Conservation (phyloP, 2,888 invertebrate genomes). For the Pinctada fucata region DNA sequence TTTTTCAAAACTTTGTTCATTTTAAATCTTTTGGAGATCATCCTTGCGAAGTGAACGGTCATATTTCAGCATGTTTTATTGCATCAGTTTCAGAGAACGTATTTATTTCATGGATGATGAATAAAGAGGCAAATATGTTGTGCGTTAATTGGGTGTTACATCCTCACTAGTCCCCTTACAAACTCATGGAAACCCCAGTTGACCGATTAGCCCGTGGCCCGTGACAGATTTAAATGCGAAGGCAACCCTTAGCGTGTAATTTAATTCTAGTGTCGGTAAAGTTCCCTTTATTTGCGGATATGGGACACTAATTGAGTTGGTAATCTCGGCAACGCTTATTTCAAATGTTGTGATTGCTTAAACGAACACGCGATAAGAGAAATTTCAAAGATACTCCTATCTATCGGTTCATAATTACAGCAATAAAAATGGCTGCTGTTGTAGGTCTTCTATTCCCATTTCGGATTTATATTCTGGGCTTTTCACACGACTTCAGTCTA, state of each 20-base stretch:
- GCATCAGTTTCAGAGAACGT: neutral
- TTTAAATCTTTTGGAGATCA: too few species aligned
- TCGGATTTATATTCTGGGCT: too few species aligned
- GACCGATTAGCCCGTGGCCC: slow-evolving; percentile 1
- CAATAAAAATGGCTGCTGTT: neutral
- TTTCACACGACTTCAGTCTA: too few species aligned
- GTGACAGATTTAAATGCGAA: slow-evolving; percentile 13
- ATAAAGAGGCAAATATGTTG: neutral
- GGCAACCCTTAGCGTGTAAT: neutral
- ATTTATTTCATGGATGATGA: slow-evolving; percentile 3
- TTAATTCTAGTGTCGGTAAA: slow-evolving; percentile 10
- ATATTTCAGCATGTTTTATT: too few species aligned
- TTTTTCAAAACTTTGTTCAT: too few species aligned
- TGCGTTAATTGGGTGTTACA: slow-evolving; percentile 4
- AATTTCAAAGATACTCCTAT: neutral
- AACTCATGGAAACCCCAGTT: neutral
- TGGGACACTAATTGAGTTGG: slow-evolving; percentile 6
- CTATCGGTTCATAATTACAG: neutral
- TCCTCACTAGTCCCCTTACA: neutral
- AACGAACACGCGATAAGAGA: slow-evolving; percentile 8
- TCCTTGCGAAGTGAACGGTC: too few species aligned
- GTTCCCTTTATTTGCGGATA: slow-evolving; percentile 12
- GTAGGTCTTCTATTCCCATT: neutral
- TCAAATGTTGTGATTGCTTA: slow-evolving; percentile 11
- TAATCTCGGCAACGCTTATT: neutral